These are phyloP conservation scores for Aleiodes alternator DNA, from an alignment of 2,888 invertebrate genomes.

Conservation along the genomic window DNA sequence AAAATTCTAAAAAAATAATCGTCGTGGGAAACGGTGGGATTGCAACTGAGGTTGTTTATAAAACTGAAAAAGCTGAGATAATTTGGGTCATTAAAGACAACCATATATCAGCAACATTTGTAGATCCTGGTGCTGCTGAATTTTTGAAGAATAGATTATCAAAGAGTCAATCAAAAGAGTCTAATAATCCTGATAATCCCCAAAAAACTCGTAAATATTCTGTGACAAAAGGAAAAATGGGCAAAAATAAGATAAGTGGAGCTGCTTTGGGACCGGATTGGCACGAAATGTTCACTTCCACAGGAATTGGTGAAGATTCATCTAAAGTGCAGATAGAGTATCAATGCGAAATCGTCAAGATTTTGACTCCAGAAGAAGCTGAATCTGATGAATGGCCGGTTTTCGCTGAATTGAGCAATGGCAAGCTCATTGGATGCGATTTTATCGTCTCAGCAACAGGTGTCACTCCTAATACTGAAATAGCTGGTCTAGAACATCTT, in stretches of 20 bases:
- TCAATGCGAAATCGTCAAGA: constrained; percentile 76
- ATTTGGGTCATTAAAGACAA: constrained; percentile 96
- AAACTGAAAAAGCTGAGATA: constrained; percentile 88
- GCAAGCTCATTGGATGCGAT: constrained; percentile 86
- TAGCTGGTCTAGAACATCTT: constrained; percentile 78
- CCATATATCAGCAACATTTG: constrained; percentile 94
- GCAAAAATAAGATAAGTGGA: constrained; percentile 78
- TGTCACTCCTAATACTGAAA: constrained; percentile 84
- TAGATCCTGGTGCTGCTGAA: constrained; percentile 96
- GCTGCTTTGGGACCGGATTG: constrained; percentile 98
- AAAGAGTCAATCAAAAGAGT: constrained; percentile 41
- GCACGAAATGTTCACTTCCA: constrained; percentile 84
- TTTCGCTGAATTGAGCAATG: constrained; percentile 85
- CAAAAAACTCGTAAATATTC: constrained; percentile 83
- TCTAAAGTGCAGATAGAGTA: constrained; percentile 74
- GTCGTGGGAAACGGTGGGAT: constrained; percentile 99
- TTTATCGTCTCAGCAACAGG: constrained; percentile 97
- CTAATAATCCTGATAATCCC: constrained; percentile 27
- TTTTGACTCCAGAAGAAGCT: constrained; percentile 80
- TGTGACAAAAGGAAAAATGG: constrained; percentile 76
- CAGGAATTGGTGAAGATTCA: constrained; percentile 75
- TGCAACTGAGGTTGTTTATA: constrained; percentile 96
- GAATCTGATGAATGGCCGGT: constrained; percentile 79
- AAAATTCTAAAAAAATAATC: constrained; percentile 83
- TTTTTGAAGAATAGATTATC: constrained; percentile 85